A percentile compares a stretch with the other conserved stretches of the same genome.
Evolutionary conservation across 1,140 invertebrate species (phyloP).

Genomic region (Holcopasites calliopsidis): DNA sequence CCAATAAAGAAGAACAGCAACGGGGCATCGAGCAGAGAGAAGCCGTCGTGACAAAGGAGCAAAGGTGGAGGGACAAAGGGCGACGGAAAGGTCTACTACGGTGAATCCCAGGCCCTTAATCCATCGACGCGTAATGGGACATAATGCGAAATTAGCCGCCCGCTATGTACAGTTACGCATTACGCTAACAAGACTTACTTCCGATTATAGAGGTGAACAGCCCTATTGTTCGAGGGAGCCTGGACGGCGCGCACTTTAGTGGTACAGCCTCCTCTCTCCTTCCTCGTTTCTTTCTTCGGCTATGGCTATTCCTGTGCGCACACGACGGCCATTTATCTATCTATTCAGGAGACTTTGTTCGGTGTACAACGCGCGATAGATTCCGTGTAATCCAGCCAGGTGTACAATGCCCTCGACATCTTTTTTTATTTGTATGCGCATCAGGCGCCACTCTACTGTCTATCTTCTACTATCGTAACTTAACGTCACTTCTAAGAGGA

Average conservation of each 20-base stretch:
- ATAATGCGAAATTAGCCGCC: constrained; percentile 73
- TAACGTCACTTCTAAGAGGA: not conserved
- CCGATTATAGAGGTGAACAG: constrained; percentile 69
- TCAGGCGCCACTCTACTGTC: not conserved
- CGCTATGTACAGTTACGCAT: constrained; percentile 75
- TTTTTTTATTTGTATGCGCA: constrained; percentile 39
- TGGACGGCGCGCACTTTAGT: constrained; percentile 49
- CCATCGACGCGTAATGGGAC: constrained; percentile 61
- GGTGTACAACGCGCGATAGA: constrained; percentile 65
- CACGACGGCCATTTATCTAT: constrained; percentile 64
- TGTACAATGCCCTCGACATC: constrained; percentile 56
- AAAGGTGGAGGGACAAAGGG: not conserved
- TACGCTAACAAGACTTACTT: constrained; percentile 77
- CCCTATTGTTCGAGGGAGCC: constrained; percentile 61
- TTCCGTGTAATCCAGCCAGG: constrained; percentile 63
- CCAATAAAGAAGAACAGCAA: not conserved
- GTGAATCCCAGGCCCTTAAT: constrained; percentile 51
- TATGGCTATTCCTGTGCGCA: constrained; percentile 36
- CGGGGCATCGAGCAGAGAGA: not conserved
- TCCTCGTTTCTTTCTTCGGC: constrained; percentile 18
- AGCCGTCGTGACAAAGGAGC: not conserved
- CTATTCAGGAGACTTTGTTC: constrained; percentile 58
- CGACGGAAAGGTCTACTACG: too few species aligned
- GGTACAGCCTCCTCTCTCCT: not conserved
- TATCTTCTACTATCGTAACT: not conserved